A percentile compares a stretch with the other conserved stretches of the same genome.
These are phyloP conservation scores for Adelognathus sp. DNA, from an alignment of 2,888 invertebrate species.

Conservation along the genomic window DNA sequence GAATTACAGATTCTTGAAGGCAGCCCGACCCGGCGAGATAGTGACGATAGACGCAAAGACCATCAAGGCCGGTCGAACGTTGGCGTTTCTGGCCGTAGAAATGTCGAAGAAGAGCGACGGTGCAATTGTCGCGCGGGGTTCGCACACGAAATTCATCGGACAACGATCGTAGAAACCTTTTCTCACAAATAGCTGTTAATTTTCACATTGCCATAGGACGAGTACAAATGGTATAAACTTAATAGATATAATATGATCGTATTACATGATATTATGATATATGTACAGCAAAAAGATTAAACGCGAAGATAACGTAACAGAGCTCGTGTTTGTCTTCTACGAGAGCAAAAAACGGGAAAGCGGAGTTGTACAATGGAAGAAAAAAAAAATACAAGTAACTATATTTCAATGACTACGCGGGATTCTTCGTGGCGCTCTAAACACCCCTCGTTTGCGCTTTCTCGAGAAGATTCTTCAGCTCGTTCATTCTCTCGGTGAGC, in stretches of 20 bases:
- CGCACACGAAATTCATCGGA: slow-evolving; percentile 90
- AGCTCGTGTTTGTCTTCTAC: slow-evolving; percentile 4
- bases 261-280: slow-evolving; percentile 37
- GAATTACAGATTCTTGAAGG: slow-evolving; percentile 87
- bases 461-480: slow-evolving; percentile 64
- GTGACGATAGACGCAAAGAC: slow-evolving; percentile 91
- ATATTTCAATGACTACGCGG: slow-evolving; percentile 46
- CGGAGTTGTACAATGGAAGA: slow-evolving; percentile 51
- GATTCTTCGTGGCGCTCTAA: background rate
- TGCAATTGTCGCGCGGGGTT: slow-evolving; percentile 89
- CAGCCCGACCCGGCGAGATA: slow-evolving; percentile 90
- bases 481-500: slow-evolving; percentile 56
- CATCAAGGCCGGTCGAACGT: slow-evolving; percentile 88
- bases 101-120: slow-evolving; percentile 89
- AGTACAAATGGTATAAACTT: slow-evolving; percentile 44
- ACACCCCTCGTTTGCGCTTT: slow-evolving; percentile 51
- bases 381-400: slow-evolving; percentile 39
- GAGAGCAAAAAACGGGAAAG: slow-evolving; percentile 23
- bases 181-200: slow-evolving; percentile 13
- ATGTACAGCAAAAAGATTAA: slow-evolving; percentile 49
- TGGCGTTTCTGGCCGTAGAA: slow-evolving; percentile 92
- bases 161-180: background rate
- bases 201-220: slow-evolving; percentile 21
- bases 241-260: slow-evolving; percentile 29
- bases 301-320: slow-evolving; percentile 21